Base-by-base conservation (phyloP, 2,113 vertebrate species). In the Lamprotornis superbus region DNA sequence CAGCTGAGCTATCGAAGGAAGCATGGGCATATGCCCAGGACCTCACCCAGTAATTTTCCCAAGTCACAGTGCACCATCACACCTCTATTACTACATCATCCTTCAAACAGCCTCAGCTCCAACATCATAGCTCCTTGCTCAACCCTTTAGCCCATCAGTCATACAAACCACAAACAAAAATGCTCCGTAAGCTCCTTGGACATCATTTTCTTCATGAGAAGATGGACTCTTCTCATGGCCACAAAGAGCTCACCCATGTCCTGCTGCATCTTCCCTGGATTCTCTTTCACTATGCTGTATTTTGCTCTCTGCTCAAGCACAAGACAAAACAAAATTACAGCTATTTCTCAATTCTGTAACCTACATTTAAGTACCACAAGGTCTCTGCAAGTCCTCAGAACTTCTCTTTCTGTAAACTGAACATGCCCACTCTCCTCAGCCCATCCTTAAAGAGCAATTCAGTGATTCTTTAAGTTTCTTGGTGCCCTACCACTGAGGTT, bases 1-100 rank as follows among this genome's bases (percentile, higher is more conserved):
- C 98, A 98, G 98, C 98, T 99, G 98, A 98, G 99, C 98, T 99
- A 99, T 99, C 98, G 98, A 99, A 93, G 91, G 56, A 60, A 63
- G 57, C 57, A 40, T 33, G 28, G 30, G n/a, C 0, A 39, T 4
- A 3, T 10, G 12, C 12, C 28, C 28, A 20, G 21, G 9, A 35
- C 47, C 60, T 79, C 31, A 1, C 57, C 57, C 59, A 13, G 15
- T 11, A n/a, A 10, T 75, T 13, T 30, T 46, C 25, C 33, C 55
- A 46, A 47, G 11, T 5, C 33, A 18, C 33, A 18, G 8, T 12
- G 42, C 27, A 39, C 21, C n/a, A 31, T 49, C n/a, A 11, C 2
- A 5, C 25, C n/a, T 60, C 44, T 76, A 15, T 76, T 60, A 6
- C 42, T 21, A 47, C 33, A 75, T 14, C 33, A 2, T 59, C 3